phyloP scores from a whole-genome alignment of 2,888 invertebrate species.

The Sisyra nigra region DNA sequence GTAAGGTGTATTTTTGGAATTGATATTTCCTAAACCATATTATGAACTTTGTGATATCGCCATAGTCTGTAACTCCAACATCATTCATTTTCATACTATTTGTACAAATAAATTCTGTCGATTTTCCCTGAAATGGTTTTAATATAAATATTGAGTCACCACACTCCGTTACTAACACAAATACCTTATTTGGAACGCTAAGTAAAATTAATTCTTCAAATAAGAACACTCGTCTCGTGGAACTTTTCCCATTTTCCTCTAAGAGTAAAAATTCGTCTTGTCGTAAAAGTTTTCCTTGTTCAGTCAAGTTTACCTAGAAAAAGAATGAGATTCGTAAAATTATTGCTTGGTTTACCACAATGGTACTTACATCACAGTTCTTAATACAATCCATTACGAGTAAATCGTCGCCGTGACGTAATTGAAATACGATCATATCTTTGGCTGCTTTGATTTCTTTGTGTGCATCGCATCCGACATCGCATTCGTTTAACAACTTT shows the following conservation, averaged over 20 bases:
- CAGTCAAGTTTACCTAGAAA: constrained; percentile 7
- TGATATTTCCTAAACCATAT: constrained; percentile 9
- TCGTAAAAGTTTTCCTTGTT: constrained; percentile 8
- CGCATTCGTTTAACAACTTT: constrained; percentile 3
- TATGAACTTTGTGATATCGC: constrained; percentile 5
- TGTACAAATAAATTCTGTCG: constrained; percentile 1
- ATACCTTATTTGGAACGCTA: constrained; percentile 7
- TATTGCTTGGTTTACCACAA: background rate
- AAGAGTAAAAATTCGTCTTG: constrained; percentile 6
- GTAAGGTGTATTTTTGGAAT: constrained; percentile 4
- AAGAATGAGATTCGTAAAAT: background rate
- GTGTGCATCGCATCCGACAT: background rate
- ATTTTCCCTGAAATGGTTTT: constrained; percentile 1
- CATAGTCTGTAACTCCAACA: constrained; percentile 7
- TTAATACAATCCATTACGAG: constrained; percentile 5
- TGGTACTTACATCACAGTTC: constrained; percentile 7
- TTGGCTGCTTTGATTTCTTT: constrained; percentile 3
- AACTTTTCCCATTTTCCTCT: constrained; percentile 4
- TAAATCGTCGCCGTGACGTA: constrained; percentile 7
- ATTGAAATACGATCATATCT: constrained; percentile 7
- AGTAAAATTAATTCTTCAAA: constrained; percentile 8
- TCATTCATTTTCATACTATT: constrained; percentile 8
- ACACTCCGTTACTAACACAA: background rate
- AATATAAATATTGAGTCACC: background rate
- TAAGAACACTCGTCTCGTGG: constrained; percentile 3